phyloP scores from a whole-genome alignment of 2,888 invertebrate genomes.

The Eugnorisma glareosa region DNA sequence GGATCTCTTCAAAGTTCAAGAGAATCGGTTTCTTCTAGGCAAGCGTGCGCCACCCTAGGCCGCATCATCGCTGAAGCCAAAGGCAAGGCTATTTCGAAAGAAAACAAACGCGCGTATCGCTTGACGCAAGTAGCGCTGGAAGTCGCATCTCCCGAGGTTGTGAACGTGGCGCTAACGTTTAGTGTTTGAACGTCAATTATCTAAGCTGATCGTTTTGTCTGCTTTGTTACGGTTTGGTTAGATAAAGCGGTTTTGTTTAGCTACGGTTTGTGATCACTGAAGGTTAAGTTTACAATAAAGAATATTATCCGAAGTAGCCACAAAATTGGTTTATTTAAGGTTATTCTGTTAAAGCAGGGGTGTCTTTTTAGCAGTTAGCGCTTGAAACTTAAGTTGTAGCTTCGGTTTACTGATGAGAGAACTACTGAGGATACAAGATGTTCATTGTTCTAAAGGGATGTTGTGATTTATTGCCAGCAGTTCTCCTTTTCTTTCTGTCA shows the following conservation, averaged over 20 bases:
- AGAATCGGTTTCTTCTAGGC: neutral
- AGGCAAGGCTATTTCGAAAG: neutral
- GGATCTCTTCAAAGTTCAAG: neutral
- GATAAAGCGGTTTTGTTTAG: slow-evolving; percentile 17
- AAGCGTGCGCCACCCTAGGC: neutral
- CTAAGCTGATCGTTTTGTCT: slow-evolving; percentile 29
- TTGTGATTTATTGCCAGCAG: neutral
- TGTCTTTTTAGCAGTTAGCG: neutral
- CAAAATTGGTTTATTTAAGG: neutral
- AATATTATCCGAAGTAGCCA: neutral
- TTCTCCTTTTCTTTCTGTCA: neutral
- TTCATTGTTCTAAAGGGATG: neutral
- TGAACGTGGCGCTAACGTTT: neutral
- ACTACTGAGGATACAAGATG: too few species aligned
- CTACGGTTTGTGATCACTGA: neutral
- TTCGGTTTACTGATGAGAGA: neutral
- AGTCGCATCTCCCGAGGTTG: neutral
- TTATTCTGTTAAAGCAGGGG: neutral
- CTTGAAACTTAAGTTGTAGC: neutral
- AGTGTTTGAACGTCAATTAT: slow-evolving; percentile 47
- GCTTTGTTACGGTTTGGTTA: slow-evolving; percentile 26
- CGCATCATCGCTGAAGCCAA: neutral
- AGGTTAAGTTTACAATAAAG: slow-evolving; percentile 4
- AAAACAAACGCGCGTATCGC: neutral
- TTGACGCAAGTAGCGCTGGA: neutral